Evolutionary conservation across 2,113 vertebrate genomes (phyloP), one percentile per base, ranked within the genome.

Genomic region (Pampusana beccarii): DNA sequence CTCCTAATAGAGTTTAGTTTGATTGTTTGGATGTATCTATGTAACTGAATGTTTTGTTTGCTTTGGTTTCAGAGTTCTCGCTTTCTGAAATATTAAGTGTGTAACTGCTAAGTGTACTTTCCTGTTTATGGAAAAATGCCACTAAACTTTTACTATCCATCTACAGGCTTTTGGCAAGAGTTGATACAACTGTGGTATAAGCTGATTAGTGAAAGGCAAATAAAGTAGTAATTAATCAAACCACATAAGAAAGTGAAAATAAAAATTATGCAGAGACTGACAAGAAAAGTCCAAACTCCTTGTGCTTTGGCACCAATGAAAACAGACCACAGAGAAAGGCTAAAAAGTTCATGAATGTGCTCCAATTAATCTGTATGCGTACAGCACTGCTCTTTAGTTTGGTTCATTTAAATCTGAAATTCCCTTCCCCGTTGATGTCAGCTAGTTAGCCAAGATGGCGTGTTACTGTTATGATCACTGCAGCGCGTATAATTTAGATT

Each of bases 401-500:
- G 98, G 97, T 98, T 98, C 98, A 98, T 98, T 98, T 98, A 96
- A 97, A 97, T 95, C 96, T 96, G 97, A 98, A 98, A 98, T 98
- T 98, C 95, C 96, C 95, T 98, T 98, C 97, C 95, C 91, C 97
- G 90, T 98, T 99, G 98, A 98, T 98, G 98, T 98, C 97, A 97
- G 97, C 96, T 97, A 97, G 98, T 98, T 98, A 98, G 98, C 97
- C 97, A 97, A 98, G 97, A 97, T 93, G 92, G 97, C 97, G 97
- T 97, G 97, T 97, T 97, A 97, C 97, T 91, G 97, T 98, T 98
- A 98, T 98, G 98, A 98, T 98, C 97, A 98, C 98, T 98, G 98
- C 98, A 97, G 97, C 92, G 70, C 97, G 98, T 98, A 98, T 98
- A 98, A 99, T 99, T 99, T 98, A 98, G 98, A 98, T 98, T 98